phyloP scores from a whole-genome alignment of 2,797 vertebrate genomes.

The Zonotrichia albicollis region DNA sequence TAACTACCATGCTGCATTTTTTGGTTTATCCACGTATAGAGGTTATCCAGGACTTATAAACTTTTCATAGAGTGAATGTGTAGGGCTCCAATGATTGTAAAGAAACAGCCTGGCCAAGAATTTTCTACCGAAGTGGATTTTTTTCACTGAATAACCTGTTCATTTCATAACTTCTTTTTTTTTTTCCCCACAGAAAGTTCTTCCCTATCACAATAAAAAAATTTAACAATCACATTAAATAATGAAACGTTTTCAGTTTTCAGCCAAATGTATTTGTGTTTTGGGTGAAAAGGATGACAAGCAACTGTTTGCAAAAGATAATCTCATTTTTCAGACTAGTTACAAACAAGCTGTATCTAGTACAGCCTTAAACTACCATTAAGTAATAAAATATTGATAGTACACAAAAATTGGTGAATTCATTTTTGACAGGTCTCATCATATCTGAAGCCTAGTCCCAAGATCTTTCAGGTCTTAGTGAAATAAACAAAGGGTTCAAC shows the following conservation, averaged over 20 bases:
- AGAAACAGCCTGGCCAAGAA: background rate
- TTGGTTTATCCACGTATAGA: background rate
- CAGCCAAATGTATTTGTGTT: background rate
- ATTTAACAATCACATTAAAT: background rate
- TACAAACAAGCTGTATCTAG: background rate
- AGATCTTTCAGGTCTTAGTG: conserved; percentile 25
- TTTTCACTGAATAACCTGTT: background rate
- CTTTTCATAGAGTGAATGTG: background rate
- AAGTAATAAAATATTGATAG: background rate
- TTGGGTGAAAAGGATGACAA: background rate
- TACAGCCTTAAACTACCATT: background rate
- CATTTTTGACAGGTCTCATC: background rate
- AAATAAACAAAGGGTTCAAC: conserved; percentile 26
- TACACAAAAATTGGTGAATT: background rate
- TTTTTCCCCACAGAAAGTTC: background rate
- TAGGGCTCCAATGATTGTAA: background rate
- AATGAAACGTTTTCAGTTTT: background rate
- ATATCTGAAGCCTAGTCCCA: conserved; percentile 5
- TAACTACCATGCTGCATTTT: background rate
- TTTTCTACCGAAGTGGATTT: background rate
- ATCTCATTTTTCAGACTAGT: background rate
- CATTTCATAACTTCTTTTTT: background rate
- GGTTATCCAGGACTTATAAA: background rate
- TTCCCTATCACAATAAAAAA: background rate
- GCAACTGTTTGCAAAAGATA: background rate